These are phyloP conservation scores for Ennomos fuscantarius DNA, from an alignment of 2,888 invertebrate species.

Conservation along the genomic window DNA sequence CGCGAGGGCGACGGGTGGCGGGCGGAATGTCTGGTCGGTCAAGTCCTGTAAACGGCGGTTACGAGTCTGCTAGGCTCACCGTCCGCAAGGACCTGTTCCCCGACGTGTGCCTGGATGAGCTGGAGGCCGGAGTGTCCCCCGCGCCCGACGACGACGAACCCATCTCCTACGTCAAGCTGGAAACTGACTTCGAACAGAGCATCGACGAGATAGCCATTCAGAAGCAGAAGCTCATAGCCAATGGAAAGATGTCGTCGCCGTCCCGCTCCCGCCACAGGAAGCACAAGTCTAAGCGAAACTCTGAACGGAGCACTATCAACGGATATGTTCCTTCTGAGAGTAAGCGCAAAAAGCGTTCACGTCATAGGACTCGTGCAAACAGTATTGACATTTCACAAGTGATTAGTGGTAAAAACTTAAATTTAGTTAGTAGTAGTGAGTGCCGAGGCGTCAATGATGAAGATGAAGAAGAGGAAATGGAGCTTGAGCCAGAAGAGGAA, in stretches of 20 bases:
- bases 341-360: slow-evolving; percentile 73
- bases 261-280: slow-evolving; percentile 71
- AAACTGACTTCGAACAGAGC: slow-evolving; percentile 82
- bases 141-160: slow-evolving; percentile 62
- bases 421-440: slow-evolving; percentile 83
- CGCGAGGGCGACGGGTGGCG: slow-evolving; percentile 79
- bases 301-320: slow-evolving; percentile 62
- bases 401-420: slow-evolving; percentile 83
- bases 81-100: slow-evolving; percentile 83
- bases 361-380: slow-evolving; percentile 67
- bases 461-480: slow-evolving; percentile 56
- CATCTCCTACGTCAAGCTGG: slow-evolving; percentile 75
- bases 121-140: slow-evolving; percentile 54
- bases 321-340: slow-evolving; percentile 70
- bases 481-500: slow-evolving; percentile 47
- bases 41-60: slow-evolving; percentile 81
- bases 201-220: slow-evolving; percentile 78
- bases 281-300: slow-evolving; percentile 72
- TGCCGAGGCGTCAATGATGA: slow-evolving; percentile 60
- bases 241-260: slow-evolving; percentile 66
- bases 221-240: slow-evolving; percentile 64
- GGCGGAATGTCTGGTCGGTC: slow-evolving; percentile 82
- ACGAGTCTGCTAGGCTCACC: slow-evolving; percentile 77
- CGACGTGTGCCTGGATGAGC: slow-evolving; percentile 60
- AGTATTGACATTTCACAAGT: slow-evolving; percentile 68